phyloP scores from a whole-genome alignment of 2,888 invertebrate species.

The Geotrupes spiniger region DNA sequence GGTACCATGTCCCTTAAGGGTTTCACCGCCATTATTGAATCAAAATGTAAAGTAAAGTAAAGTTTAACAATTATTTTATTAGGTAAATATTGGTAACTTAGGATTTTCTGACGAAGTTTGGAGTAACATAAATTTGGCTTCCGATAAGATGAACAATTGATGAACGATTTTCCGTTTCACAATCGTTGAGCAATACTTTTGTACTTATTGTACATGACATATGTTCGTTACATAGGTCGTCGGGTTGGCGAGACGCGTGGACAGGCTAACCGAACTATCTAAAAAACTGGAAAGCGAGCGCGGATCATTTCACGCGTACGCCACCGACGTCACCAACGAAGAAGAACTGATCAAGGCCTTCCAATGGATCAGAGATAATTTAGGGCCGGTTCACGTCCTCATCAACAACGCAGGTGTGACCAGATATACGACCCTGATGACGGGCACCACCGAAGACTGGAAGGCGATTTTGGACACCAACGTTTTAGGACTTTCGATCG shows the following conservation, averaged over 20 bases:
- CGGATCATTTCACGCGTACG: constrained; percentile 22
- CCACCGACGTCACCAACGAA: constrained; percentile 25
- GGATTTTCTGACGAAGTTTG: no score
- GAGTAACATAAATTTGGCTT: no score
- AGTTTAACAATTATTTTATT: no score
- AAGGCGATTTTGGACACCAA: constrained; percentile 53
- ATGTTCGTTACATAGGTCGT: no score
- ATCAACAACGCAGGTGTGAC: constrained; percentile 29
- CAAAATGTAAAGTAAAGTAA: no score
- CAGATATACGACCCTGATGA: constrained; percentile 16
- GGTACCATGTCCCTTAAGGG: no score
- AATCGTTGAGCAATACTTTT: no score
- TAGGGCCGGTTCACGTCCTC: constrained; percentile 26
- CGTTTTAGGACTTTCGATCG: constrained; percentile 56
- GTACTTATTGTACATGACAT: no score
- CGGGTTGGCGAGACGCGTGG: constrained; percentile 26
- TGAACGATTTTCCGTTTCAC: no score
- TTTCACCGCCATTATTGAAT: no score
- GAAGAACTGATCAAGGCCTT: constrained; percentile 24
- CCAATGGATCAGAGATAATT: constrained; percentile 20
- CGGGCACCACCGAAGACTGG: constrained; percentile 40
- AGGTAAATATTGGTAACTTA: no score
- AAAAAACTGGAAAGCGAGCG: constrained; percentile 15
- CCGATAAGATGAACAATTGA: no score
- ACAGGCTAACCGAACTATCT: constrained; percentile 21